Percentiles rank a stretch among this genome's conserved stretches.
phyloP scores from a whole-genome alignment of 2,797 vertebrate species.

The Eremophila alpestris region DNA sequence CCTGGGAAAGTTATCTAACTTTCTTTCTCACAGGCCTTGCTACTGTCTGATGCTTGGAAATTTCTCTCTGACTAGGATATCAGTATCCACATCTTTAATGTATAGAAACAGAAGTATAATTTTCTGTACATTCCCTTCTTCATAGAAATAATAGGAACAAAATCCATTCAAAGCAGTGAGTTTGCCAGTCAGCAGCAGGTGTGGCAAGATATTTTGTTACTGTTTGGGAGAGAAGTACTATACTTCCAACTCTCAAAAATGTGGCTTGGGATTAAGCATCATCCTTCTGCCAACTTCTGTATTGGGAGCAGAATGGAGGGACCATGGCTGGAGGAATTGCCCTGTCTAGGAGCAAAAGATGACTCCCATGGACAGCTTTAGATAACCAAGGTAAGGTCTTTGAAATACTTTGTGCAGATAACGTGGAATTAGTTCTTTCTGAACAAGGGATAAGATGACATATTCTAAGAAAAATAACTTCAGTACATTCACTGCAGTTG shows the following conservation, averaged over 20 bases:
- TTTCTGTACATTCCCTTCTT: background rate
- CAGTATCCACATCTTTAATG: fast-evolving
- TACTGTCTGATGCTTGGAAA: too few species aligned
- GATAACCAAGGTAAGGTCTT: background rate
- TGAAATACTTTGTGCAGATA: background rate
- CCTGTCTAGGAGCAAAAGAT: background rate
- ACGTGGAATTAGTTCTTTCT: background rate
- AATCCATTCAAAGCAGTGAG: background rate
- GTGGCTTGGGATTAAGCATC: background rate
- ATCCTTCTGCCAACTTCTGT: background rate
- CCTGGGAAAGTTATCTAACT: too few species aligned
- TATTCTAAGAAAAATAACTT: background rate
- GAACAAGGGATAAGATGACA: background rate
- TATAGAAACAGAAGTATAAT: background rate
- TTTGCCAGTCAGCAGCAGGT: background rate
- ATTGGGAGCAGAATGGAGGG: background rate
- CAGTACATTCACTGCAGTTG: background rate
- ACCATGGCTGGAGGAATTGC: background rate
- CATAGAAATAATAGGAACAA: background rate
- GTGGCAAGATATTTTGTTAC: background rate
- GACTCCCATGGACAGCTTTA: background rate
- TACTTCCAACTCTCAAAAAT: background rate
- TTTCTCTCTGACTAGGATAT: too few species aligned
- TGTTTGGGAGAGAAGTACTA: background rate
- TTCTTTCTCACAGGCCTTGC: too few species aligned